Base-by-base conservation (phyloP, 2,797 vertebrate species). In the Halcyon smyrnensis region DNA sequence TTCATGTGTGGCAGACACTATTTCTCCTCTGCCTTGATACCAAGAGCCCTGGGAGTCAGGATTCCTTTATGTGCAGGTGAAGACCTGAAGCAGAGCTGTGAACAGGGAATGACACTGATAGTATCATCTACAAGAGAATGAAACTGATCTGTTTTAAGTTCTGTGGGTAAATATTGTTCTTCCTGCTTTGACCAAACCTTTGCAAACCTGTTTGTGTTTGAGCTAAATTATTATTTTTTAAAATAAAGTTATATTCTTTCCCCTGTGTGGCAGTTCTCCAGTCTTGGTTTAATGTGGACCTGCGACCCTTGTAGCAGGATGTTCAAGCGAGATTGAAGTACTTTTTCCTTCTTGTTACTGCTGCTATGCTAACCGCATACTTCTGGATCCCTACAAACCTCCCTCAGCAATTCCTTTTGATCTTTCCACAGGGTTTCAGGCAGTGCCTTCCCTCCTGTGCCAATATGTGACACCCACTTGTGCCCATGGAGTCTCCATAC, bases 191-290 rank as follows among this genome's bases (percentile, higher is more conserved):
- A 24, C 63, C 63, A 74, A 76, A 68, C 65, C 80, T 86, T 62
- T 67, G 45, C 57, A 76, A 56, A 79, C 71, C 74, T 75, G 19
- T 89, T 87, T 63, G 28, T 89, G 76, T 92, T 91, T 79, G 54
- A 94, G 94, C 92, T 97, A 96, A 96, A 88, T 97, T 97, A 93
- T 96, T 96, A 27, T 93, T 94, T 92, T 97, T 97, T 91, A 34
- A 86, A 97, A 96, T 96, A 97, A 96, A 96, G 36, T 89, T 77
- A 46, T 32, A 36, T 68, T 96, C 78, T 63, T 95, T 93, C 77
- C 81, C 75, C 67, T 36, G 9, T 67, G 67, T 77, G 63, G 36
- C 45, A 71, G 87, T 93, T 86, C 45, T 76, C n/a, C 15, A 9
- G 46, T 62, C 46, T 48, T 79, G 32, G 37, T 86, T 89, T 79